Evolutionary conservation across 2,888 invertebrate genomes (phyloP), one percentile per base, ranked within the genome.

Genomic region (Drosophila diplacantha): DNA sequence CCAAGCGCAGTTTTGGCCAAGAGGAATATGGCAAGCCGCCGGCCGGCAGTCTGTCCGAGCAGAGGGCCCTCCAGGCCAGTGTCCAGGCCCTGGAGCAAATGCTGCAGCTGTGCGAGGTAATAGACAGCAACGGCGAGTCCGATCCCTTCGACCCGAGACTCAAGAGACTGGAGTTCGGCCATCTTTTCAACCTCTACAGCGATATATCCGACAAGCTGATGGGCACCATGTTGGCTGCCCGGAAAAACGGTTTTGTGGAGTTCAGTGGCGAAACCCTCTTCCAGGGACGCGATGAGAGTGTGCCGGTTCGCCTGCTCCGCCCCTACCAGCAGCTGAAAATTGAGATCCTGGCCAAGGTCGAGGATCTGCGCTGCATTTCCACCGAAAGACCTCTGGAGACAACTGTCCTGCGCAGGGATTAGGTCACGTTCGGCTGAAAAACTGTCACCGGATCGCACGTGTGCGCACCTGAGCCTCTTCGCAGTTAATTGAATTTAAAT

Each of bases 231-330:
- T 88, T 98, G 61, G 90, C 98, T 69, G 97, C 97, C 0, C 91
- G 98, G 68, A 97, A 96, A 87, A 94, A 97, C 85, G 94, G 95
- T 44, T 90, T 96, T 47, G 90, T 99, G 2, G 92, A 92, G 72
- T 98, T 98, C 85, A 95, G 96, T 86, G 97, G 97, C 43, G 98
- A 98, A 90, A 95, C 95, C 82, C 90, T 98, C 64, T 98, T 95
- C 86, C 98, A 98, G 47, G 73, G 96, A 87, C 92, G 95, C 59
- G 98, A 99, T 84, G 97, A 98, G 73, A 91, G 95, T 74, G 95
- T 96, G 0, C 92, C 95, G 0, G 93, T 98, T 46, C 93, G 93
- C 71, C 90, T 98, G 63, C 85, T 94, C 69, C 93, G 93, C 85
- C 90, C 95, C 0, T 93, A 95, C 1, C 86, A 89, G 5, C 93